These are phyloP conservation scores for Urosaurus nigricauda DNA, from an alignment of 2,797 vertebrate species.

Conservation along the genomic window DNA sequence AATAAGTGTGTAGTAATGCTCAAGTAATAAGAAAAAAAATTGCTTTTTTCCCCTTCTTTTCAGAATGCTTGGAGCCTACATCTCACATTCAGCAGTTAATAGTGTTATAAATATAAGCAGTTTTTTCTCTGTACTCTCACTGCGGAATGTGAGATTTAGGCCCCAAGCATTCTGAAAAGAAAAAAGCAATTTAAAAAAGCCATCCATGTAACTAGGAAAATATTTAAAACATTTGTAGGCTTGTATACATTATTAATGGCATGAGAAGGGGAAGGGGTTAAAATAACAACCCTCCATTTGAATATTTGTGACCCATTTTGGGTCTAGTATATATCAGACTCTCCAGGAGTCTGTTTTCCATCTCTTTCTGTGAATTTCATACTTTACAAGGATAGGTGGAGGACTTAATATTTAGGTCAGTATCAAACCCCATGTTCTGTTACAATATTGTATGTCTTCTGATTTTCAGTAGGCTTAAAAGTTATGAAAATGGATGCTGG, in stretches of 20 bases:
- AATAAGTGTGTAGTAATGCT: not conserved
- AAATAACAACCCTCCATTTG: not conserved
- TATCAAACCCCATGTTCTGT: too few relatives aligned
- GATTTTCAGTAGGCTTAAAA: not conserved
- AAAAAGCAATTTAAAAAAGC: not conserved
- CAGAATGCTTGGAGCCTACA: not conserved
- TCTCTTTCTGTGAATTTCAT: too few relatives aligned
- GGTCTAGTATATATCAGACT: not conserved
- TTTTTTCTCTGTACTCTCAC: not conserved
- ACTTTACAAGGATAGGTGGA: not conserved
- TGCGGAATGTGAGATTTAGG: too few relatives aligned
- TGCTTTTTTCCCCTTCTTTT: not conserved
- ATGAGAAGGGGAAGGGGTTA: not conserved
- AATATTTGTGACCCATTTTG: not conserved
- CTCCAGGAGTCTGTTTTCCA: not conserved
- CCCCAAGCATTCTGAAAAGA: too few relatives aligned
- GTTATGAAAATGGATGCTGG: not conserved
- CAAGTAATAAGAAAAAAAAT: not conserved
- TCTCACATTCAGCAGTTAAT: not conserved
- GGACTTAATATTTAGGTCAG: too few relatives aligned
- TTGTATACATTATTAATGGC: not conserved
- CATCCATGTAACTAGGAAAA: not conserved
- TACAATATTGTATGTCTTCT: not conserved
- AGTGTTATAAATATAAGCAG: not conserved
- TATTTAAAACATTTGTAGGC: too few relatives aligned